Percentiles rank a stretch among this genome's conserved stretches.
Conservation (phyloP, 2,113 vertebrate genomes). For the Micromys minutus region DNA sequence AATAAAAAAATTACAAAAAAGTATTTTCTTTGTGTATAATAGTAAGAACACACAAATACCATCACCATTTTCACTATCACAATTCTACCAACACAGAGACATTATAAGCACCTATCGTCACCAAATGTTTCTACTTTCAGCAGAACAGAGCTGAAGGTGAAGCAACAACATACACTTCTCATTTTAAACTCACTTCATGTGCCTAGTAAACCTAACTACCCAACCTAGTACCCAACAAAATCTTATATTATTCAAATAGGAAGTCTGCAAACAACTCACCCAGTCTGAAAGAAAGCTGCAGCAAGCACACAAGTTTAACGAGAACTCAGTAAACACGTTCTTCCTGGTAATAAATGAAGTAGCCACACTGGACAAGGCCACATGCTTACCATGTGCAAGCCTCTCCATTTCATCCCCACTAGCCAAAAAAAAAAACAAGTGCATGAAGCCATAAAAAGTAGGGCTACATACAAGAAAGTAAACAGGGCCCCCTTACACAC, state of each 20-base stretch:
- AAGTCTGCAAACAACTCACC: not conserved
- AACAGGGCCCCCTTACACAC: not conserved
- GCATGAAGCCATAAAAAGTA: not conserved
- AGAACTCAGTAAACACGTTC: not conserved
- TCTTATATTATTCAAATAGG: slow-evolving; percentile 20
- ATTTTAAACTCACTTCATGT: not conserved
- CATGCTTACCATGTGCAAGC: not conserved
- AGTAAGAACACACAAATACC: not conserved
- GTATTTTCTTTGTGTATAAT: not conserved
- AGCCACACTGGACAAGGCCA: not conserved
- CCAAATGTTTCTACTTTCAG: not conserved
- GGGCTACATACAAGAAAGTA: slow-evolving; percentile 13
- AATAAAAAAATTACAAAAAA: not conserved
- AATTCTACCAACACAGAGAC: not conserved
- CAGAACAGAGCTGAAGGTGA: slow-evolving; percentile 30
- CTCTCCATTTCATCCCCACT: not conserved
- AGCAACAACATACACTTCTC: not conserved
- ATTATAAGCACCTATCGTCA: slow-evolving; percentile 4
- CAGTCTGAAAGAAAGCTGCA: slow-evolving; percentile 28
- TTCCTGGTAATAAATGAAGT: not conserved
- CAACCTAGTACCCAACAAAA: slow-evolving; percentile 11
- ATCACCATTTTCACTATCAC: slow-evolving; percentile 20
- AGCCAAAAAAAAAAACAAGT: not conserved
- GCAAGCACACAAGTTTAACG: not conserved
- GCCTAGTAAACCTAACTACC: slow-evolving; percentile 35